Conservation (phyloP, 2,888 invertebrate species). For the Venustoraphidia nigricollis region DNA sequence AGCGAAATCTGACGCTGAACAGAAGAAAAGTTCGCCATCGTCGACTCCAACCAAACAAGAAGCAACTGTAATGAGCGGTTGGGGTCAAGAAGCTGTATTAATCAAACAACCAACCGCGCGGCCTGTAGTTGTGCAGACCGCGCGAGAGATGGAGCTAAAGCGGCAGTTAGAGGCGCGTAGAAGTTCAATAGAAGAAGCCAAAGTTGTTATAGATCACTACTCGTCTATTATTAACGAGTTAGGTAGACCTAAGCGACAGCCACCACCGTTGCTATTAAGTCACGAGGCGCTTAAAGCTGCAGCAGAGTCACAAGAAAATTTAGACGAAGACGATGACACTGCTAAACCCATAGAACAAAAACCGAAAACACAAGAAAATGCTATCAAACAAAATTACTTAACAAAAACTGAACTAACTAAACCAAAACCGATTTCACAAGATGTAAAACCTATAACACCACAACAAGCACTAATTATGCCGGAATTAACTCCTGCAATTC, state of each 20-base stretch:
- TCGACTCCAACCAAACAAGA: neutral
- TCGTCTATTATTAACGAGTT: slow-evolving; percentile 63
- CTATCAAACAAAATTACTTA: slow-evolving; percentile 11
- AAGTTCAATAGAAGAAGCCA: slow-evolving; percentile 44
- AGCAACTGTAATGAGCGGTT: neutral
- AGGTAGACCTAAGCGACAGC: slow-evolving; percentile 34
- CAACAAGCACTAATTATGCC: slow-evolving; percentile 4
- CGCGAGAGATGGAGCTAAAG: slow-evolving; percentile 4
- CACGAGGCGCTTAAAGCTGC: slow-evolving; percentile 45
- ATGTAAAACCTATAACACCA: too few relatives aligned
- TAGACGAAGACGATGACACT: slow-evolving; percentile 12
- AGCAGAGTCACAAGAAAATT: slow-evolving; percentile 28
- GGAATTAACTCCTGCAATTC: slow-evolving; percentile 22
- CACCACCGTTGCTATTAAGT: slow-evolving; percentile 39
- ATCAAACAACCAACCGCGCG: neutral
- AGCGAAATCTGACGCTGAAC: too few relatives aligned
- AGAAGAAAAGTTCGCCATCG: too few relatives aligned
- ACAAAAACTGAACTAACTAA: slow-evolving; percentile 21
- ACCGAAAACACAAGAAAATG: slow-evolving; percentile 6
- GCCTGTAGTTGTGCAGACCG: neutral
- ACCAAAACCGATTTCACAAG: slow-evolving; percentile 17
- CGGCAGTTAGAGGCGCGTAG: slow-evolving; percentile 1
- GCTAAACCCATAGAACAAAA: slow-evolving; percentile 14
- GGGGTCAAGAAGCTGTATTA: neutral
- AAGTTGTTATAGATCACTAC: slow-evolving; percentile 62